Evolutionary conservation across 2,888 invertebrate species (phyloP).

Genomic region (Drosophila anomelani): DNA sequence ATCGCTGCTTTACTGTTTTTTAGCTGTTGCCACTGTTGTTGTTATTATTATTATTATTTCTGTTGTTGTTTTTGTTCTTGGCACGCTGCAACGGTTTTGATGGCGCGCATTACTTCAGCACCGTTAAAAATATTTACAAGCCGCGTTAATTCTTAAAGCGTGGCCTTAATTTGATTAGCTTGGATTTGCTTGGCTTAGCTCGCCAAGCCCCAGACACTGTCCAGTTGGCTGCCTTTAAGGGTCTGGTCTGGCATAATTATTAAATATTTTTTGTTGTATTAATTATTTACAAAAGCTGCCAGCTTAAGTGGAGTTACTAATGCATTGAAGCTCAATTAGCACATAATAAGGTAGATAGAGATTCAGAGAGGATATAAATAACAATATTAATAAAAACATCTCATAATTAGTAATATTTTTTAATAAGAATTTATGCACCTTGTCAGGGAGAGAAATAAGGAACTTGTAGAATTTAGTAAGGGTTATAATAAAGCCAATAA

Average conservation of each 20-base stretch:
- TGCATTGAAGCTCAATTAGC: background rate
- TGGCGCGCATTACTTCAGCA: slow-evolving; percentile 78
- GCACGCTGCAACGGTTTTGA: slow-evolving; percentile 76
- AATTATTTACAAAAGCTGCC: background rate
- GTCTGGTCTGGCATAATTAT: slow-evolving; percentile 17
- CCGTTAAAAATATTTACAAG: slow-evolving; percentile 78
- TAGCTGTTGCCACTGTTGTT: slow-evolving; percentile 50
- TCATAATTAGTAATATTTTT: background rate
- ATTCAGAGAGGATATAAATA: background rate
- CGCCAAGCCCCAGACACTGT: slow-evolving; percentile 33
- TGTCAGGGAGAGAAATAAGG: too few relatives aligned
- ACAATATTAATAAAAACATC: background rate
- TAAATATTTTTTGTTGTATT: background rate
- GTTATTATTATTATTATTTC: slow-evolving; percentile 22
- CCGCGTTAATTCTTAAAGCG: slow-evolving; percentile 78
- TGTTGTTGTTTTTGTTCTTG: slow-evolving; percentile 42
- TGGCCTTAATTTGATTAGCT: slow-evolving; percentile 79
- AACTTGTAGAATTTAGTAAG: background rate
- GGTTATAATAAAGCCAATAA: background rate
- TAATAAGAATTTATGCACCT: background rate
- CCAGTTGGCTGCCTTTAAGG: slow-evolving; percentile 42
- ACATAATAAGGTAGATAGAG: background rate
- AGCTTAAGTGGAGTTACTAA: background rate
- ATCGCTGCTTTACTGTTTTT: slow-evolving; percentile 64
- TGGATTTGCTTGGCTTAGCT: slow-evolving; percentile 61